Evolutionary conservation across 2,113 vertebrate species (phyloP).

Genomic region (Sclerurus mexicanus): DNA sequence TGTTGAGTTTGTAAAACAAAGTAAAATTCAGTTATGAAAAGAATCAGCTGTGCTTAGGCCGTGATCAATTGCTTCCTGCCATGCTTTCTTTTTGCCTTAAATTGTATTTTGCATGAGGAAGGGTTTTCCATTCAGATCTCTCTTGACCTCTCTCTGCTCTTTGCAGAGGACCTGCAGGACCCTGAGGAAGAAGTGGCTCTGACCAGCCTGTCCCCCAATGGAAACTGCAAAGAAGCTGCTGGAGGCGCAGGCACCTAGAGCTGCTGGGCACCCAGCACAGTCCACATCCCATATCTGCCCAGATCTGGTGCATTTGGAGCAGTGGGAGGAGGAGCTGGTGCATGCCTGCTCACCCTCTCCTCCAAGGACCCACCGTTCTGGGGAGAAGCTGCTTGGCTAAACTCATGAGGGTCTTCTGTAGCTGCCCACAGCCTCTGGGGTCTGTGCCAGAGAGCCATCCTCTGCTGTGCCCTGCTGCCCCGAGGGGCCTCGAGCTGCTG

Average conservation of each 20-base stretch:
- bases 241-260: neutral
- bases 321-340: neutral
- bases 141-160: neutral
- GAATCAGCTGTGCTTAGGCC: neutral
- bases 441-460: neutral
- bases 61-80: neutral
- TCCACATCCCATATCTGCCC: neutral
- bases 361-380: neutral
- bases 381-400: neutral
- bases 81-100: neutral
- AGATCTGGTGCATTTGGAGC: neutral
- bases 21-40: neutral
- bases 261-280: neutral
- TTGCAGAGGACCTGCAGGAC: constrained; percentile 42
- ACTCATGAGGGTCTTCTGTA: neutral
- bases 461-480: neutral
- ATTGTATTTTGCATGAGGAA: neutral
- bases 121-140: neutral
- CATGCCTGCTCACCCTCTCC: neutral
- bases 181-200: constrained; percentile 66
- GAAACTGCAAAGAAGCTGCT: constrained; percentile 50
- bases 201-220: constrained; percentile 50
- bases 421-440: neutral
- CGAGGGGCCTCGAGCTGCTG: neutral
- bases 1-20: neutral